These are phyloP conservation scores for Pachypsylla venusta DNA, from an alignment of 1,140 invertebrate species.

Conservation along the genomic window DNA sequence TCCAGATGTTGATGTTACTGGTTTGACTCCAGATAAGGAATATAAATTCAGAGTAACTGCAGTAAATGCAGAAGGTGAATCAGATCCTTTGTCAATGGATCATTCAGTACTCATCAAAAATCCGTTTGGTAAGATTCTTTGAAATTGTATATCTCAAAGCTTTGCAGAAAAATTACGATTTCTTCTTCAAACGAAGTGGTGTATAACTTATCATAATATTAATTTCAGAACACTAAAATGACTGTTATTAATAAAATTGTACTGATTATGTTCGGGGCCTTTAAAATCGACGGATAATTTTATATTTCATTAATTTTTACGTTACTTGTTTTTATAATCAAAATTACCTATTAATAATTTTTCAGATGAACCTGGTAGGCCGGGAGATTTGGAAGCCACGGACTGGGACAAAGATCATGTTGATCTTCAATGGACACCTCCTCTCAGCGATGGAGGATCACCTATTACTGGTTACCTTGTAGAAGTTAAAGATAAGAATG, in stretches of 20 bases:
- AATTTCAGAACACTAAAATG: no score
- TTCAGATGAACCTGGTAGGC: slow-evolving; percentile 79
- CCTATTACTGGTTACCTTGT: slow-evolving; percentile 74
- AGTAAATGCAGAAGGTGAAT: slow-evolving; percentile 92
- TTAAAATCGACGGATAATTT: no score
- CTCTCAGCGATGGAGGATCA: slow-evolving; percentile 64
- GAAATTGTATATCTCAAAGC: background rate
- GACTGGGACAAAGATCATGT: slow-evolving; percentile 96
- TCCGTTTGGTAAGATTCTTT: slow-evolving; percentile 56
- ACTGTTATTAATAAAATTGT: no score
- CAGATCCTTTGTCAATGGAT: slow-evolving; percentile 76
- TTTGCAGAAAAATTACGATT: background rate
- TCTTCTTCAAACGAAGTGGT: no score
- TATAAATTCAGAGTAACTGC: slow-evolving; percentile 91
- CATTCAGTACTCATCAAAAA: slow-evolving; percentile 85
- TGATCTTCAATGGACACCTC: slow-evolving; percentile 72
- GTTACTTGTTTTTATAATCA: background rate
- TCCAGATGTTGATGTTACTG: slow-evolving; percentile 62
- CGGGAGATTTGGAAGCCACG: slow-evolving; percentile 72
- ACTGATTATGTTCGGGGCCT: no score
- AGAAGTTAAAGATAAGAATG: slow-evolving; percentile 84
- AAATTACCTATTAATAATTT: slow-evolving; percentile 16
- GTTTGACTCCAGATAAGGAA: slow-evolving; percentile 75
- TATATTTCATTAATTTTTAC: no score
- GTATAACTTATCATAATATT: no score